A percentile compares a stretch with the other conserved stretches of the same genome.
phyloP scores from a whole-genome alignment of 2,888 invertebrate species.

The Sceliomorpha sp. region DNA sequence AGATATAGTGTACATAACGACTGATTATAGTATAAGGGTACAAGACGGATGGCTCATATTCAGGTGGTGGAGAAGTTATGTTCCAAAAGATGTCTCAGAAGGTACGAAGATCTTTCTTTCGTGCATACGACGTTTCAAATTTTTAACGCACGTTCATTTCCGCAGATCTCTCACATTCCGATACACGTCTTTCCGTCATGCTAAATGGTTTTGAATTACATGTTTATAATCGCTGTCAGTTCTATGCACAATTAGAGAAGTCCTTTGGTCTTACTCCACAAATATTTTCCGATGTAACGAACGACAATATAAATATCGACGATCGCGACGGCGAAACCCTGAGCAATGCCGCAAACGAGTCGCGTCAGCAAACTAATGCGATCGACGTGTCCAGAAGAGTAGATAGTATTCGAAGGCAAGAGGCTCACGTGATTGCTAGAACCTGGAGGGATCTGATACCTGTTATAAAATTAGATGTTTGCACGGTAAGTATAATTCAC shows the following conservation, averaged over 20 bases:
- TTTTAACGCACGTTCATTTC: slow-evolving; percentile 57
- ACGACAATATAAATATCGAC: slow-evolving; percentile 69
- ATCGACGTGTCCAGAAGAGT: slow-evolving; percentile 76
- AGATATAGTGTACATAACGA: slow-evolving; percentile 95
- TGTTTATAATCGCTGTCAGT: slow-evolving; percentile 94
- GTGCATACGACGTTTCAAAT: no score
- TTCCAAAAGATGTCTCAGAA: slow-evolving; percentile 96
- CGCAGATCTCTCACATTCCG: slow-evolving; percentile 96
- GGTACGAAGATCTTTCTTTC: slow-evolving; percentile 82
- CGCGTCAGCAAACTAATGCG: slow-evolving; percentile 71
- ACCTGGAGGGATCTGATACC: slow-evolving; percentile 98
- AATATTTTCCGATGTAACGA: slow-evolving; percentile 85
- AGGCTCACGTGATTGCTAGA: slow-evolving; percentile 89
- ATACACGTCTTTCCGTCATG: slow-evolving; percentile 93
- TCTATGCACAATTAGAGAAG: slow-evolving; percentile 93
- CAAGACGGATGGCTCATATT: slow-evolving; percentile 99
- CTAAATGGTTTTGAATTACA: slow-evolving; percentile 97
- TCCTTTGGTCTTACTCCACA: slow-evolving; percentile 91
- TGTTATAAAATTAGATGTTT: slow-evolving; percentile 96
- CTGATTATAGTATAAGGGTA: slow-evolving; percentile 94
- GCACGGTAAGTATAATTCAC: slow-evolving; percentile 85
- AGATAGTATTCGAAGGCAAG: slow-evolving; percentile 83
- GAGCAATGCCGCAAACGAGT: slow-evolving; percentile 68
- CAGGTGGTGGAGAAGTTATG: slow-evolving; percentile 98
- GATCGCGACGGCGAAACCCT: slow-evolving; percentile 70